Evolutionary conservation across 2,888 invertebrate genomes (phyloP).

Genomic region (Ormyrus pomaceus): DNA sequence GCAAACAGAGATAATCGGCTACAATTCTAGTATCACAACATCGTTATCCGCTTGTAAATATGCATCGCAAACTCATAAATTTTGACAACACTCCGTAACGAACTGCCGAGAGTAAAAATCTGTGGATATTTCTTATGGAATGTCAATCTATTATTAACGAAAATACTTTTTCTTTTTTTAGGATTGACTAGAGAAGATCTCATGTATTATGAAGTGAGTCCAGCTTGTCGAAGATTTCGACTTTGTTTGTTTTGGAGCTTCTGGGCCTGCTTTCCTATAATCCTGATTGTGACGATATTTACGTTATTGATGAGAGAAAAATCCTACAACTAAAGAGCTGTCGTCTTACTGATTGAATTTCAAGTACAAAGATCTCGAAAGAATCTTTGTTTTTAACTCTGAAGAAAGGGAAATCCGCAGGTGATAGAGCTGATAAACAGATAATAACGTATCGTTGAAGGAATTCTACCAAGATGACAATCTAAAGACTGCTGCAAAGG

Average conservation of each 20-base stretch:
- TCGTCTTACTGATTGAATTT: not conserved
- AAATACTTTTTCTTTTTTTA: slow-evolving; percentile 49
- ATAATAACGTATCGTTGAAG: slow-evolving; percentile 42
- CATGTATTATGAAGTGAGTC: slow-evolving; percentile 61
- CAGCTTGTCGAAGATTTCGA: slow-evolving; percentile 66
- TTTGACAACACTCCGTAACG: not conserved
- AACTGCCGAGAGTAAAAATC: not conserved
- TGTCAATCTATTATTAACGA: not conserved
- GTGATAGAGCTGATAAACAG: slow-evolving; percentile 30
- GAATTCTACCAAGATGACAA: slow-evolving; percentile 40
- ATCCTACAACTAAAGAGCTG: slow-evolving; percentile 37
- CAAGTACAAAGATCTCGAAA: not conserved
- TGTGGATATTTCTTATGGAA: no score
- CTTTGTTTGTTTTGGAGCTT: slow-evolving; percentile 67
- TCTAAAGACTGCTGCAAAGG: slow-evolving; percentile 34
- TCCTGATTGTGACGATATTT: slow-evolving; percentile 62
- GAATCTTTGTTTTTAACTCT: slow-evolving; percentile 7
- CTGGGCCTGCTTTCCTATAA: slow-evolving; percentile 63
- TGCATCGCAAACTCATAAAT: slow-evolving; percentile 4
- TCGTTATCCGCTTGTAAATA: not conserved
- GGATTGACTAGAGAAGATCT: slow-evolving; percentile 61
- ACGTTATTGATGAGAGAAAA: slow-evolving; percentile 26
- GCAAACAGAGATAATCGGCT: not conserved
- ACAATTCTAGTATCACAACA: not conserved
- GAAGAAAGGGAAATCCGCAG: not conserved